Conservation (phyloP, 2,888 invertebrate genomes). For the Lordiphosa andalusiaca region DNA sequence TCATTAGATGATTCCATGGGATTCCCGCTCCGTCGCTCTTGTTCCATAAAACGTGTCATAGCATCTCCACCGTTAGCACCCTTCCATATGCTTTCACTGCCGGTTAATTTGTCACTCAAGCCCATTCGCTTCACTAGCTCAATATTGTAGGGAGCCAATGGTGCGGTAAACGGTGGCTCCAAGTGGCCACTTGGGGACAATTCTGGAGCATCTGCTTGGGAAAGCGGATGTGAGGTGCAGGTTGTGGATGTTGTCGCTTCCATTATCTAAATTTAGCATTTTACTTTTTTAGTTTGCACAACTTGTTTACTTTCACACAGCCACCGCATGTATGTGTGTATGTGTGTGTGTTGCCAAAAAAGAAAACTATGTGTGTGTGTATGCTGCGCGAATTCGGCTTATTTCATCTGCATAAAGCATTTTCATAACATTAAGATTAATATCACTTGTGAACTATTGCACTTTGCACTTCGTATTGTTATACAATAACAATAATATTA, state of each 20-base stretch:
- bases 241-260: constrained; percentile 18
- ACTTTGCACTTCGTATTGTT: not conserved
- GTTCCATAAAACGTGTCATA: constrained; percentile 43
- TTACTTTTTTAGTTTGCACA: constrained; percentile 26
- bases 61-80: constrained; percentile 7
- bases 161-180: constrained; percentile 52
- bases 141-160: constrained; percentile 64
- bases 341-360: constrained; percentile 21
- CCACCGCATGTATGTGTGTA: constrained; percentile 25
- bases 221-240: constrained; percentile 3
- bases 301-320: constrained; percentile 41
- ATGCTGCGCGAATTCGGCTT: not conserved
- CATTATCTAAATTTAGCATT: constrained; percentile 69
- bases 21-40: constrained; percentile 38
- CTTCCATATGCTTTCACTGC: constrained; percentile 40
- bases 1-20: constrained; percentile 45
- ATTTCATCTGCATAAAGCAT: not conserved
- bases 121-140: constrained; percentile 42
- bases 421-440: not conserved
- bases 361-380: not conserved
- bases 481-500: no score
- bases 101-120: constrained; percentile 29
- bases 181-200: constrained; percentile 2
- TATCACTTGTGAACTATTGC: not conserved
- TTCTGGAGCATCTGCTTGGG: constrained; percentile 1